A percentile compares a stretch with the other conserved stretches of the same genome.
These are phyloP conservation scores for Mesocricetus auratus DNA, from an alignment of 2,113 vertebrate species.

Conservation along the genomic window DNA sequence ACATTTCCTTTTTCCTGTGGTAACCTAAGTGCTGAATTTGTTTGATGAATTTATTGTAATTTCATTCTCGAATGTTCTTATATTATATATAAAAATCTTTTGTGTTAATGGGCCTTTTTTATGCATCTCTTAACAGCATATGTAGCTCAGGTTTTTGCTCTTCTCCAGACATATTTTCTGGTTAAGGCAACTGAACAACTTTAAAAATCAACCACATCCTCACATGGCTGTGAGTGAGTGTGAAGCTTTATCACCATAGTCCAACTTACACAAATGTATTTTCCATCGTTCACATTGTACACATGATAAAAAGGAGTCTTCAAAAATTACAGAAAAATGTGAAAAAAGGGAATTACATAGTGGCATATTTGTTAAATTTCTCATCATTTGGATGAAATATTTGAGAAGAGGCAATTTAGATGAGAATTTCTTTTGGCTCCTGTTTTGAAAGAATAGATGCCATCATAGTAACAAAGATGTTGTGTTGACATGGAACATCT, in stretches of 20 bases:
- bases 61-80: constrained; percentile 9
- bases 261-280: neutral
- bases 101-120: neutral
- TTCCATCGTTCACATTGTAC: neutral
- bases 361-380: neutral
- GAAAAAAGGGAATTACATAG: neutral
- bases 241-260: neutral
- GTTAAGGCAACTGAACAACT: neutral
- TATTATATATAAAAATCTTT: neutral
- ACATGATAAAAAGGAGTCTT: neutral
- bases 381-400: neutral
- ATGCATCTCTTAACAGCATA: neutral
- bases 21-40: neutral
- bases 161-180: neutral
- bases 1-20: neutral
- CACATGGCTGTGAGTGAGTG: neutral
- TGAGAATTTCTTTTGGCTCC: neutral
- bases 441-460: neutral
- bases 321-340: neutral
- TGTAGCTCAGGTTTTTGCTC: neutral
- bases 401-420: neutral
- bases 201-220: neutral
- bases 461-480: neutral
- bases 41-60: constrained; percentile 24
- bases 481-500: neutral